Conservation (phyloP, 1,140 invertebrate species). For the Trichonephila inaurata region DNA sequence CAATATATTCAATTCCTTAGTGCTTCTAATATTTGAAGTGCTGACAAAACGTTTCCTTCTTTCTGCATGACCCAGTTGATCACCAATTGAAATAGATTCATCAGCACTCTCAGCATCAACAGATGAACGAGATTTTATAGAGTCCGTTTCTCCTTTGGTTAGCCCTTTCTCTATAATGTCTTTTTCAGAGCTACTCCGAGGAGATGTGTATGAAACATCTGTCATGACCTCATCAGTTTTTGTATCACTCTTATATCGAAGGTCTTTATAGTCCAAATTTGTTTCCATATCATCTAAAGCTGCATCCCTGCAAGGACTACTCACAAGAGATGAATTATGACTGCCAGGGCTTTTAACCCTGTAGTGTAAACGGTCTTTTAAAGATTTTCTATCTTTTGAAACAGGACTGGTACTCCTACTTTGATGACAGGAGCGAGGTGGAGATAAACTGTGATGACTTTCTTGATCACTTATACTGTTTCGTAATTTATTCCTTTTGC, state of each 20-base stretch:
- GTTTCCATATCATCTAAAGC: constrained; percentile 47
- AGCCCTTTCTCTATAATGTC: constrained; percentile 36
- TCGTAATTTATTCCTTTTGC: constrained; percentile 76
- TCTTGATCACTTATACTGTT: constrained; percentile 80
- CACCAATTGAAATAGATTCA: constrained; percentile 35
- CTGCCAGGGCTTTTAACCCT: constrained; percentile 72
- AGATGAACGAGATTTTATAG: constrained; percentile 42
- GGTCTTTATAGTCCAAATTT: constrained; percentile 63
- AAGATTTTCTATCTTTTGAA: constrained; percentile 61
- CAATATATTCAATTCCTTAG: constrained; percentile 43
- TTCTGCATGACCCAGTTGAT: constrained; percentile 68
- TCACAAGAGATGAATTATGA: constrained; percentile 75
- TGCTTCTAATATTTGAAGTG: constrained; percentile 35
- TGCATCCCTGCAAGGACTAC: constrained; percentile 74
- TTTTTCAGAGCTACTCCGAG: constrained; percentile 45
- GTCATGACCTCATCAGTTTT: constrained; percentile 38
- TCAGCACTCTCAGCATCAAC: constrained; percentile 67
- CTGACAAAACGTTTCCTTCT: constrained; percentile 75
- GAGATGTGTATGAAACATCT: constrained; percentile 60
- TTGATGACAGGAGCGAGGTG: constrained; percentile 77
- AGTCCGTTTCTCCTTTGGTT: constrained; percentile 46
- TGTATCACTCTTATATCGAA: constrained; percentile 52
- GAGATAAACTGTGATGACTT: constrained; percentile 79
- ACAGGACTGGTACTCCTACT: constrained; percentile 78
- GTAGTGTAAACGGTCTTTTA: constrained; percentile 74